Evolutionary conservation across 2,113 vertebrate species (phyloP).

Genomic region (Actinemys pallida): DNA sequence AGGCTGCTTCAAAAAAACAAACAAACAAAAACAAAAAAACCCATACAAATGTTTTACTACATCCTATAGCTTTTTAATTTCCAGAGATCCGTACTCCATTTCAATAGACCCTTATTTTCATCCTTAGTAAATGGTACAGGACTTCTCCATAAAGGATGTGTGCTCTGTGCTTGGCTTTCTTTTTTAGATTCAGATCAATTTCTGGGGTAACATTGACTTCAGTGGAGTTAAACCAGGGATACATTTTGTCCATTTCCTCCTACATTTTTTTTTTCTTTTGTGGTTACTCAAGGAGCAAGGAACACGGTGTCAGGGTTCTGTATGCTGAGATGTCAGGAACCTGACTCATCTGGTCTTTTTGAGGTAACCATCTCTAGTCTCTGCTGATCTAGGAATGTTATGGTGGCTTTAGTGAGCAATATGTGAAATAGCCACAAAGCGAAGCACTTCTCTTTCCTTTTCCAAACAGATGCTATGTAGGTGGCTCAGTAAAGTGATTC

Average conservation of each 20-base stretch:
- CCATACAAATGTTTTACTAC: accelerated
- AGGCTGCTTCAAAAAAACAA: neutral
- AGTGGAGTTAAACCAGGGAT: neutral
- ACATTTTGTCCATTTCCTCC: accelerated
- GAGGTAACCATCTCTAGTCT: neutral
- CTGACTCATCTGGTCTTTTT: neutral
- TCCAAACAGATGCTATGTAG: neutral
- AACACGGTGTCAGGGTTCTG: accelerated
- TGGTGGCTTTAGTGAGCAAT: accelerated
- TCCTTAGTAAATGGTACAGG: neutral
- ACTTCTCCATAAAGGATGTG: neutral
- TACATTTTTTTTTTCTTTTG: neutral
- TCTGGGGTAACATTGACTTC: neutral
- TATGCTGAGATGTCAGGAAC: neutral
- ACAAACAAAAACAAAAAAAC: no score
- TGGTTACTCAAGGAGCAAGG: neutral
- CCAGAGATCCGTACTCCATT: neutral
- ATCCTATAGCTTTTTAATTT: neutral
- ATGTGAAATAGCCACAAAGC: accelerated
- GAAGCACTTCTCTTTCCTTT: accelerated
- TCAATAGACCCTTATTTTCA: neutral
- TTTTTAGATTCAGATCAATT: neutral
- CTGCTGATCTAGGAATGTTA: accelerated
- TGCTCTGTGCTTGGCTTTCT: neutral
- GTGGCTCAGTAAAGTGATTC: neutral